Base-by-base conservation (phyloP, 2,113 vertebrate genomes). In the Siniperca chuatsi region DNA sequence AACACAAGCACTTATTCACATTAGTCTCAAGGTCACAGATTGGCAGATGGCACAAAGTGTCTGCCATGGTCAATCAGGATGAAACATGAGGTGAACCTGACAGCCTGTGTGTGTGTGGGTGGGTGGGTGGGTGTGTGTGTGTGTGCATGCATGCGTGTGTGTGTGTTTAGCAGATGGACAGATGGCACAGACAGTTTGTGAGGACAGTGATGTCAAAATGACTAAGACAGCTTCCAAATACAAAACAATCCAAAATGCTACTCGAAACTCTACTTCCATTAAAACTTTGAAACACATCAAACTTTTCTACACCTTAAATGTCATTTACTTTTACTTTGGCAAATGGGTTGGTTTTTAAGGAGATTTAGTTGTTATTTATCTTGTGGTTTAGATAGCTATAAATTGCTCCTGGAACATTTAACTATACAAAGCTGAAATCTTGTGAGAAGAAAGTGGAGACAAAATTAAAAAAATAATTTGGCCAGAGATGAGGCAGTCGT, bases 21-120 rank as follows among this genome's bases (percentile, higher is more conserved):
- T n/a, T 4, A 40, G 66, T 77, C 66, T 78, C 54, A 61, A 82
- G 70, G 75, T 76, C 20, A 29, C n/a, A 71, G 82, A 75, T 40
- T 75, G 79, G 78, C 86, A 88, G 87, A 88, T 85, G 87, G 81
- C 40, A 42, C 70, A 44, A 33, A 58, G 44, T 20, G 21, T 68
- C 60, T 76, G 76, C 35, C 71, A 29, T 7, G 16, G 40, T 65
- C 78, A 64, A 40, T 52, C 57, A 74, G 62, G 75, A 85, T 66
- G 71, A 69, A 79, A 70, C 50, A 88, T 20, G 62, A 81, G 33
- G 48, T 37, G 18, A 81, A 78, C 40, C 40, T 64, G 50, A 54
- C 46, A 44, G 40, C 6, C 6, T 79, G 18, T 52, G 33, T 70
- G 72, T 46, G 48, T 62, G 44, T 52, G 37, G 25, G 25, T 25